phyloP scores from a whole-genome alignment of 2,113 vertebrate species.

The Peromyscus polionotus region DNA sequence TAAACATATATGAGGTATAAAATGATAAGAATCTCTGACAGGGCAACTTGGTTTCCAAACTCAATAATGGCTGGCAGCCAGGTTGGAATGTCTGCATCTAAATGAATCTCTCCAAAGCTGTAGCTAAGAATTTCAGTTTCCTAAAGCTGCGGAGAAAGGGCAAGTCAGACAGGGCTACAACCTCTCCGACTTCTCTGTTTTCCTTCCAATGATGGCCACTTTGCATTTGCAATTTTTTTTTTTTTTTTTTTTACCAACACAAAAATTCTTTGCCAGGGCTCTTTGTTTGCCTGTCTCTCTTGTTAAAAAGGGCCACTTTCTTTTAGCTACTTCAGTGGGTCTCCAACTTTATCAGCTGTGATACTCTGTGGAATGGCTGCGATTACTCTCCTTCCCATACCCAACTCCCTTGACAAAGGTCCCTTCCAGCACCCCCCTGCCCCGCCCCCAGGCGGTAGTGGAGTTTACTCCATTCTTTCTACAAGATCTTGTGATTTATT shows the following conservation, averaged over 20 bases:
- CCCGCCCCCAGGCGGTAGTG: neutral
- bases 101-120: conserved; percentile 46
- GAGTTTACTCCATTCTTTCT: neutral
- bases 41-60: conserved; percentile 12
- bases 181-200: conserved; percentile 7
- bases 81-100: conserved; percentile 5
- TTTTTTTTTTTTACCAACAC: neutral
- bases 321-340: neutral
- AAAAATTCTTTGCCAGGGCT: neutral
- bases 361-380: neutral
- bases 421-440: neutral
- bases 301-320: conserved; percentile 12
- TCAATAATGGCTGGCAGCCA: neutral
- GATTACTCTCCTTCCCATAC: neutral
- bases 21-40: neutral
- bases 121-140: conserved; percentile 57
- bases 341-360: neutral
- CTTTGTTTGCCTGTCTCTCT: neutral
- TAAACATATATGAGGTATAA: conserved; percentile 26
- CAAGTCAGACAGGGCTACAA: neutral
- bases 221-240: conserved; percentile 38
- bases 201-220: neutral
- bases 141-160: neutral
- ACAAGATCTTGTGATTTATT: conserved; percentile 28
- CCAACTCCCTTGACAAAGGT: neutral